phyloP scores from a whole-genome alignment of 2,113 vertebrate genomes.

The Leuciscus idus region DNA sequence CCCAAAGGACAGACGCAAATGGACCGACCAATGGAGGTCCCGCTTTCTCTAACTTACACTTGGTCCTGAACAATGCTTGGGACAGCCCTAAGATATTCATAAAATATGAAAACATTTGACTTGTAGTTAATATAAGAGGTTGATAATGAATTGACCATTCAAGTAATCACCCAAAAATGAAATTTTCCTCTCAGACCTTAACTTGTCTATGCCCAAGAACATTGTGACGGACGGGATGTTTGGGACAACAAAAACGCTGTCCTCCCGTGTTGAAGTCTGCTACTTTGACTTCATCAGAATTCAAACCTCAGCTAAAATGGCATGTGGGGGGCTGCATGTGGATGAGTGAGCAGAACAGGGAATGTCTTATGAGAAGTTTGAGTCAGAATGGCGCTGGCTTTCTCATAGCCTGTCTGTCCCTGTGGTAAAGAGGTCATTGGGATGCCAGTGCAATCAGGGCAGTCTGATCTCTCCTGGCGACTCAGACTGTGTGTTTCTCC shows the following conservation, averaged over 20 bases:
- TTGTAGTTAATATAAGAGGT: too few species aligned
- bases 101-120: too few species aligned
- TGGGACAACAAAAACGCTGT: not conserved
- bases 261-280: conserved; percentile 4
- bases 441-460: not conserved
- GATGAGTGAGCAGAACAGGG: not conserved
- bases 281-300: conserved; percentile 27
- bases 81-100: too few species aligned
- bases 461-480: conserved; percentile 19
- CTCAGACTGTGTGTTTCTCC: conserved; percentile 17
- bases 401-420: not conserved
- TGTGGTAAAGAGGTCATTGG: not conserved
- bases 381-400: not conserved
- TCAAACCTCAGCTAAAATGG: conserved; percentile 32
- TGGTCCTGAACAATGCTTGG: too few species aligned
- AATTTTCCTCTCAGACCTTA: not conserved
- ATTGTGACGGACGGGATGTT: not conserved
- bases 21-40: too few species aligned
- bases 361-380: conserved; percentile 27
- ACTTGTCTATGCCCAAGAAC: not conserved
- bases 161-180: not conserved
- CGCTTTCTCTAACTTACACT: too few species aligned
- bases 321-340: conserved; percentile 5
- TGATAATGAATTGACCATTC: not conserved
- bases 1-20: too few species aligned